Evolutionary conservation across 2,113 vertebrate species (phyloP), one percentile per base, ranked within the genome.

Genomic region (Urocynchramus pylzowi): DNA sequence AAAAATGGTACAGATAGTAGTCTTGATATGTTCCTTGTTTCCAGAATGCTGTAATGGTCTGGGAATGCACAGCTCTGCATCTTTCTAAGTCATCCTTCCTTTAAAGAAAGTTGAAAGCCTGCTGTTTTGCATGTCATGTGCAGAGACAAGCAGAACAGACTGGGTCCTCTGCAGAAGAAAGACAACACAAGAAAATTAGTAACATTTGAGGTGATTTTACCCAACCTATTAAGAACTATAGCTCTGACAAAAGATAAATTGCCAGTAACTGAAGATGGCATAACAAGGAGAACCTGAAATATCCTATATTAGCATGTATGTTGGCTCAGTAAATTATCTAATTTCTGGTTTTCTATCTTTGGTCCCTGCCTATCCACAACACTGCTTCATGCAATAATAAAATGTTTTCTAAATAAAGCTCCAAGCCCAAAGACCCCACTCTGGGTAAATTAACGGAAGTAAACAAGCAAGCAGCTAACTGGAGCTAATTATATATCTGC

Each of bases 401-500:
- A 85, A 47, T 35, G 7, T 79, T 89, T 91, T 76, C 91, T 84
- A 93, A 95, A 91, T 57, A 92, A 94, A 87, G 41, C 61, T 81
- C 31, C 65, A 78, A 91, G 65, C 56, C 69, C n/a, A 53, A 87
- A 91, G 74, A 84, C 37, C 49, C 41, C 23, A 59, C 56, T 52
- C 49, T 11, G 27, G 31, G 37, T 87, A 85, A 91, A 95, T 95
- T 79, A 95, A 60, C 0, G 0, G 81, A 84, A 95, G 84, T 68
- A 97, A 96, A 95, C 63, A 90, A 95, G 68, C 83, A 88, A 73
- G 84, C 77, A 87, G 79, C 76, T 87, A 75, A 80, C 79, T 68
- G 79, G 64, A 89, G 76, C 87, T 97, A 96, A 95, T 97, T 94
- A 85, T 95, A 28, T 59, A 89, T 74, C 81, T 91, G 85, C 75